Percentiles rank a stretch among this genome's conserved stretches.
Conservation (phyloP, 2,113 vertebrate genomes). For the Coryphaenoides rupestris region DNA sequence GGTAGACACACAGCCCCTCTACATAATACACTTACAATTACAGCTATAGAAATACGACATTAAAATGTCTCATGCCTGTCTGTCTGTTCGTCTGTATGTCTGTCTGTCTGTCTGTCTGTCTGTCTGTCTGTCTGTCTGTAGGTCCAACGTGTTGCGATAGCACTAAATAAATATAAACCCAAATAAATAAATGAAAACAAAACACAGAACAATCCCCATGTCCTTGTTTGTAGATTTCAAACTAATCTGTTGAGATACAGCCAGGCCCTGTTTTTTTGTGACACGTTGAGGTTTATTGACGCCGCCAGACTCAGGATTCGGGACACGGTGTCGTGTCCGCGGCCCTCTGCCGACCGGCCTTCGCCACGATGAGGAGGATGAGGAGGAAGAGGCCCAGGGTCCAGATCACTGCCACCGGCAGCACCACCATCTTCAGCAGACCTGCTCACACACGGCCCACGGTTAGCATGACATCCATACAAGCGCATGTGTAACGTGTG, state of each 20-base stretch:
- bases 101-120: too few relatives aligned
- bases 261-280: constrained; percentile 34
- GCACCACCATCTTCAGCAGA: constrained; percentile 39
- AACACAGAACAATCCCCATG: constrained; percentile 34
- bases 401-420: constrained; percentile 61
- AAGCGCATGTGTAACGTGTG: too few relatives aligned
- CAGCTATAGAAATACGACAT: not conserved
- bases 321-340: too few relatives aligned
- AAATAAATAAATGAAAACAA: too few relatives aligned
- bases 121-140: too few relatives aligned
- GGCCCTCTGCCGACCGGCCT: constrained; percentile 49
- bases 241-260: constrained; percentile 16
- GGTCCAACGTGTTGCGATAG: too few relatives aligned
- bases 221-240: too few relatives aligned
- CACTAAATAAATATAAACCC: too few relatives aligned
- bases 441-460: constrained; percentile 40
- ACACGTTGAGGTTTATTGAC: constrained; percentile 28
- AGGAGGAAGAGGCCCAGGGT: constrained; percentile 60
- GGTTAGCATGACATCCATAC: not conserved
- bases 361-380: constrained; percentile 60
- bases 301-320: not conserved
- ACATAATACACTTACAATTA: not conserved
- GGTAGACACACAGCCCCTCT: constrained; percentile 66
- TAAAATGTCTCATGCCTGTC: too few relatives aligned
- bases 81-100: too few relatives aligned